Evolutionary conservation across 30 jellyfish, hydroid and myxozoan genomes (phyloP).

Genomic region (Rhopilema esculentum): DNA sequence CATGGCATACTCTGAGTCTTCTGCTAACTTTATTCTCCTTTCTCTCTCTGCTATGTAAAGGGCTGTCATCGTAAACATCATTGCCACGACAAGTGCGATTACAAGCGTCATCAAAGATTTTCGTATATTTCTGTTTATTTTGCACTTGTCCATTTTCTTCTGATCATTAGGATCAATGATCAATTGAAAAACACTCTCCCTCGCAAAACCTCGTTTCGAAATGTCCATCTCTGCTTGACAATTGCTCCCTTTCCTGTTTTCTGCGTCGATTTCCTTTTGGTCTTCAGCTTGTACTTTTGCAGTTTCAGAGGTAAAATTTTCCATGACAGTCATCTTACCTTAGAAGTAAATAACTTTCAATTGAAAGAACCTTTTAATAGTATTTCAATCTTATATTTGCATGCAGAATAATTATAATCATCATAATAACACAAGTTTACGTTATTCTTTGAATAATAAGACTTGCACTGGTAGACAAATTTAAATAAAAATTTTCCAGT

Average conservation of each 20-base stretch:
- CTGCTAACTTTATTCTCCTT: slow-evolving; percentile 7
- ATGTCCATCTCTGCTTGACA: not conserved
- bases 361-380: not conserved
- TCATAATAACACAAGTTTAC: too few species aligned
- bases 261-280: slow-evolving; percentile 8
- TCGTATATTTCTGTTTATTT: not conserved
- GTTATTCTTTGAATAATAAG: too few species aligned
- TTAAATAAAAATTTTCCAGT: too few species aligned
- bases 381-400: too few species aligned
- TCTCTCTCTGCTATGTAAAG: slow-evolving; percentile 49
- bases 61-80: slow-evolving; percentile 52
- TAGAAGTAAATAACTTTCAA: not conserved
- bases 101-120: not conserved
- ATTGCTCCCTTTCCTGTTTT: not conserved
- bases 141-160: slow-evolving; percentile 1
- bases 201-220: slow-evolving; percentile 5
- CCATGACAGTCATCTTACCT: slow-evolving; percentile 39
- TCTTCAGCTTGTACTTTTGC: not conserved
- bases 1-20: not conserved
- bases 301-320: slow-evolving; percentile 8
- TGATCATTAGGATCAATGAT: slow-evolving; percentile 26
- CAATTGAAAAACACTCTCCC: slow-evolving; percentile 59
- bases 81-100: slow-evolving; percentile 7
- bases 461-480: too few species aligned
- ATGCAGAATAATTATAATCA: too few species aligned